Conservation (phyloP, 2,888 invertebrate genomes). For the Caenorhabditis japonica region DNA sequence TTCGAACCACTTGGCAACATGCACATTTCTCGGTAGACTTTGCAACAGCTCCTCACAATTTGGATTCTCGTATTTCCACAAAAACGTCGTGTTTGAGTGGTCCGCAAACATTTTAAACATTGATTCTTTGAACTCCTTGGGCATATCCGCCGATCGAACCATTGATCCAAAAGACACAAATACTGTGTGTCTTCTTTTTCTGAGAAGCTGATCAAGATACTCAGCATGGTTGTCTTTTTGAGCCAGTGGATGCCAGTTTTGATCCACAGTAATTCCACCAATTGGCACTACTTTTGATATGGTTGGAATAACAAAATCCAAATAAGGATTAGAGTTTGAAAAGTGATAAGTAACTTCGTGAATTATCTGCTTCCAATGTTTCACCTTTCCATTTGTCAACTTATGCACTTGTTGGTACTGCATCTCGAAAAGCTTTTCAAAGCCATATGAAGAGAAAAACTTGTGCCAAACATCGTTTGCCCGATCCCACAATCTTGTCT, state of each 20-base stretch:
- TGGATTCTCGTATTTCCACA: slow-evolving; percentile 46
- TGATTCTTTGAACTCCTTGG: slow-evolving; percentile 13
- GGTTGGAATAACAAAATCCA: slow-evolving; percentile 51
- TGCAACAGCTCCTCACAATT: slow-evolving; percentile 9
- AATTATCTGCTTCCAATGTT: slow-evolving; percentile 43
- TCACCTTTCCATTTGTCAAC: slow-evolving; percentile 22
- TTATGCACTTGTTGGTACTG: slow-evolving; percentile 20
- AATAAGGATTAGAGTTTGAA: slow-evolving; percentile 46
- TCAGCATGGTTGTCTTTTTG: slow-evolving; percentile 14
- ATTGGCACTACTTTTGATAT: slow-evolving; percentile 48
- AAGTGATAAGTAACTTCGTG: slow-evolving; percentile 49
- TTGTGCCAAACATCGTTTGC: slow-evolving; percentile 41
- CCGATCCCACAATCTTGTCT: slow-evolving; percentile 21
- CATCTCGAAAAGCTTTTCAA: slow-evolving; percentile 21
- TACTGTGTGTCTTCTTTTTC: not conserved
- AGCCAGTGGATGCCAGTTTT: not conserved
- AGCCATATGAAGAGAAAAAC: slow-evolving; percentile 9
- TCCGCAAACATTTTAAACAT: slow-evolving; percentile 31
- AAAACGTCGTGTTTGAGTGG: slow-evolving; percentile 36
- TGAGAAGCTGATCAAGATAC: slow-evolving; percentile 1
- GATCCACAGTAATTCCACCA: slow-evolving; percentile 33
- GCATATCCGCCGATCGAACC: slow-evolving; percentile 36
- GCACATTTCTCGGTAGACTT: slow-evolving; percentile 25
- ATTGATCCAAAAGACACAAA: slow-evolving; percentile 49
- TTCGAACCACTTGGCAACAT: slow-evolving; percentile 39